Conservation (phyloP, 2,113 vertebrate species). For the Connochaetes taurinus region DNA sequence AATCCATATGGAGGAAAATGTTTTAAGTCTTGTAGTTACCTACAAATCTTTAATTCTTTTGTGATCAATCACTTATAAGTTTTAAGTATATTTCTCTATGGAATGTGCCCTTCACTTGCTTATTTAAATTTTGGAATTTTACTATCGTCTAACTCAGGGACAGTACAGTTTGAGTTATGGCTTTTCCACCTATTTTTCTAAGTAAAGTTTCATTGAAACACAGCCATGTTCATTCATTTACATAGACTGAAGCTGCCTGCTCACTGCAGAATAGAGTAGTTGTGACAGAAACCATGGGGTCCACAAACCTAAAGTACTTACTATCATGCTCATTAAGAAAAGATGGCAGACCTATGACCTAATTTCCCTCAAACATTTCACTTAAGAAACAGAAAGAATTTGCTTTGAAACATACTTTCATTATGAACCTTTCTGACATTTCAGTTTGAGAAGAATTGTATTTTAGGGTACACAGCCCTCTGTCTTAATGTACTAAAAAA, state of each 20-base stretch:
- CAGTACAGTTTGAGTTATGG: neutral
- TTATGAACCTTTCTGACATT: neutral
- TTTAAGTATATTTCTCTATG: neutral
- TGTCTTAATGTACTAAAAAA: neutral
- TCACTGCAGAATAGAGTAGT: neutral
- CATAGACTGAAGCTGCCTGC: neutral
- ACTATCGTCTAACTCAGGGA: neutral
- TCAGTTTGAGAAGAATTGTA: neutral
- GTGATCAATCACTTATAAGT: neutral
- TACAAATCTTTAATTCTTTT: neutral
- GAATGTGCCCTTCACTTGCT: neutral
- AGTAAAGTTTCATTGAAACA: neutral
- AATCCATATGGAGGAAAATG: neutral
- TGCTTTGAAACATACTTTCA: neutral
- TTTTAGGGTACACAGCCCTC: neutral
- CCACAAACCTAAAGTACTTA: neutral
- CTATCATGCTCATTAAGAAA: neutral
- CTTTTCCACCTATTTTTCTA: neutral
- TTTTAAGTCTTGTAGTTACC: neutral
- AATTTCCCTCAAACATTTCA: neutral
- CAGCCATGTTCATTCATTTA: neutral
- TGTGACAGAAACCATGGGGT: neutral
- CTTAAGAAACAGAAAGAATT: neutral
- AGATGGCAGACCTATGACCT: neutral
- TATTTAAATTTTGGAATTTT: neutral